phyloP scores from a whole-genome alignment of 35 echinoderm and acorn worm species.

The Acanthaster planci region DNA sequence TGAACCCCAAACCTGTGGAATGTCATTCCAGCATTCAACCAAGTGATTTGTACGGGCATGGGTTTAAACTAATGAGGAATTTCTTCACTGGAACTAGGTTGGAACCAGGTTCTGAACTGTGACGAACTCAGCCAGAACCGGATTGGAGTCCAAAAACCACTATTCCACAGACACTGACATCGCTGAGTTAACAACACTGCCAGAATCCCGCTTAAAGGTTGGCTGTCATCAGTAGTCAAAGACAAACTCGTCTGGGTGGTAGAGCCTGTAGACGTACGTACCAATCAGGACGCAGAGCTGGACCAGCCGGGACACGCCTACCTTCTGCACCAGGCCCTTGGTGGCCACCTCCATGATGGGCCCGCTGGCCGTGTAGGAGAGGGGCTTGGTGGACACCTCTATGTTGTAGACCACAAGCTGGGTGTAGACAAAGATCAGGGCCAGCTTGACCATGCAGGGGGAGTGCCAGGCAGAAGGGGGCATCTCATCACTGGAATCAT shows the following conservation, averaged over 20 bases:
- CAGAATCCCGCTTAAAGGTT: too few relatives aligned
- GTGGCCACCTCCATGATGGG: slow-evolving; percentile 47
- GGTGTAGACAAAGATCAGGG: slow-evolving; percentile 91
- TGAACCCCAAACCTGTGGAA: too few relatives aligned
- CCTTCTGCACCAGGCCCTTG: slow-evolving; percentile 35
- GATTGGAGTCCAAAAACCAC: too few relatives aligned
- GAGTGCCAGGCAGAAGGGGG: slow-evolving; percentile 32
- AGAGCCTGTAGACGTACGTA: slow-evolving; percentile 40
- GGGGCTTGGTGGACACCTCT: slow-evolving; percentile 38
- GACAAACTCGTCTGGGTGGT: slow-evolving; percentile 47
- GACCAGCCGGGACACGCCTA: slow-evolving; percentile 46
- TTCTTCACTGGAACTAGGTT: too few relatives aligned
- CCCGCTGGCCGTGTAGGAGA: slow-evolving; percentile 46
- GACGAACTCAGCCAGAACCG: too few relatives aligned
- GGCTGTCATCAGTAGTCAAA: slow-evolving; percentile 44
- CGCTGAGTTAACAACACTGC: too few relatives aligned
- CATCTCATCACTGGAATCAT: not conserved
- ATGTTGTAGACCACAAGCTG: slow-evolving; percentile 86
- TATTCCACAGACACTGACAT: too few relatives aligned
- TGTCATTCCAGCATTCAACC: too few relatives aligned
- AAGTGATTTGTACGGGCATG: too few relatives aligned
- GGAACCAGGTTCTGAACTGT: too few relatives aligned
- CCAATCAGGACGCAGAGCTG: slow-evolving; percentile 48
- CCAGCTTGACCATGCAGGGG: slow-evolving; percentile 59
- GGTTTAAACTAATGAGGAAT: too few relatives aligned